Conservation (phyloP, 2,888 invertebrate genomes). For the Listrodromus nycthemerus region DNA sequence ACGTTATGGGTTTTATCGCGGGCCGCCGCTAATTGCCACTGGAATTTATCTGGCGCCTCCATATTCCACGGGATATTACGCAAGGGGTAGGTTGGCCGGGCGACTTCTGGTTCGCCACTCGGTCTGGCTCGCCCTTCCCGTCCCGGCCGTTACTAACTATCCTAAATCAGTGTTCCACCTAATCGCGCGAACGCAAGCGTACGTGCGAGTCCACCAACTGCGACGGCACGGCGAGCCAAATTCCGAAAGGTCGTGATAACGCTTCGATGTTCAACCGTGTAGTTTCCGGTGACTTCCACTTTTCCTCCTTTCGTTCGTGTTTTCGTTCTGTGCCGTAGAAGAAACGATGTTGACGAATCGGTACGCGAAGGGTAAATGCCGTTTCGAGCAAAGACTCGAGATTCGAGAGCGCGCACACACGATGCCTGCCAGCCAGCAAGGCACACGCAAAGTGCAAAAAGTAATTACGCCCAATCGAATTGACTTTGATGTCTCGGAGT, state of each 20-base stretch:
- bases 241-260: neutral
- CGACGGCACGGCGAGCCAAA: conserved; percentile 32
- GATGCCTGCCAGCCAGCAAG: neutral
- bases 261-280: conserved; percentile 17
- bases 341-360: neutral
- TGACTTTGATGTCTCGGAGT: conserved; percentile 18
- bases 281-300: neutral
- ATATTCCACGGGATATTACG: conserved; percentile 72
- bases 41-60: conserved; percentile 74
- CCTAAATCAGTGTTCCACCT: conserved; percentile 70
- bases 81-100: conserved; percentile 25
- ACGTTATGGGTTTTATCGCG: conserved; percentile 77
- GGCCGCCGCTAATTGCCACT: conserved; percentile 76
- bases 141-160: conserved; percentile 70
- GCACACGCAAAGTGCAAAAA: neutral
- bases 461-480: conserved; percentile 26
- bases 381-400: neutral
- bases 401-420: neutral
- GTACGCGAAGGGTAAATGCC: neutral
- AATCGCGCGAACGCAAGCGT: conserved; percentile 54
- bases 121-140: conserved; percentile 41
- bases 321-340: neutral
- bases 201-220: conserved; percentile 48
- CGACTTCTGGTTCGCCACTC: conserved; percentile 55
- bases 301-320: neutral